Conservation (phyloP, 2,888 invertebrate genomes). For the Linnaemya tessellans region DNA sequence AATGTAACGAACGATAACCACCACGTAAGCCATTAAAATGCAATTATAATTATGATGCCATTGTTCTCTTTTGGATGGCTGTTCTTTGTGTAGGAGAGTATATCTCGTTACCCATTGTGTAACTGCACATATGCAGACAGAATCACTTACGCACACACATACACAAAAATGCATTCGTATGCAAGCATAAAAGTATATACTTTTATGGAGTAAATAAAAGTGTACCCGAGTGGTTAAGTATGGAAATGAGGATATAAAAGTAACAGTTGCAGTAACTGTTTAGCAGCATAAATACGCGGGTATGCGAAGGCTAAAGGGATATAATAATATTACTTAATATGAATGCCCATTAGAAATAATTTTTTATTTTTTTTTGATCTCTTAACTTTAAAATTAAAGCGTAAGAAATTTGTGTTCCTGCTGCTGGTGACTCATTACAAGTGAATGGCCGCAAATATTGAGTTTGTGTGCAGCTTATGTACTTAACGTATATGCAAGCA, state of each 20-base stretch:
- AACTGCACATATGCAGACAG: slow-evolving; percentile 49
- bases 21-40: slow-evolving; percentile 74
- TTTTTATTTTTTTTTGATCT: slow-evolving; percentile 9
- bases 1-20: slow-evolving; percentile 65
- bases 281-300: slow-evolving; percentile 57
- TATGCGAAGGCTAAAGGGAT: background rate
- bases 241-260: slow-evolving; percentile 56
- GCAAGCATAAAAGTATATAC: background rate
- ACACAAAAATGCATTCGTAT: background rate
- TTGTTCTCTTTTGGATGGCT: slow-evolving; percentile 58
- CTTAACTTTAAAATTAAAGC: background rate
- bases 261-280: slow-evolving; percentile 65
- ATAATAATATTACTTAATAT: background rate
- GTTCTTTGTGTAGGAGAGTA: slow-evolving; percentile 32
- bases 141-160: background rate
- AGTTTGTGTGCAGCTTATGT: slow-evolving; percentile 27
- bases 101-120: slow-evolving; percentile 40
- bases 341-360: background rate
- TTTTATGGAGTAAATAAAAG: background rate
- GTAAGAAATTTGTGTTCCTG: slow-evolving; percentile 9
- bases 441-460: slow-evolving; percentile 54
- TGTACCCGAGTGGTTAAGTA: slow-evolving; percentile 48
- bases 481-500: slow-evolving; percentile 64
- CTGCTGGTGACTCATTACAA: slow-evolving; percentile 30
- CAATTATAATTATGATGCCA: slow-evolving; percentile 73